Base-by-base conservation (phyloP, 2,888 invertebrate species). In the Geotrupes spiniger region DNA sequence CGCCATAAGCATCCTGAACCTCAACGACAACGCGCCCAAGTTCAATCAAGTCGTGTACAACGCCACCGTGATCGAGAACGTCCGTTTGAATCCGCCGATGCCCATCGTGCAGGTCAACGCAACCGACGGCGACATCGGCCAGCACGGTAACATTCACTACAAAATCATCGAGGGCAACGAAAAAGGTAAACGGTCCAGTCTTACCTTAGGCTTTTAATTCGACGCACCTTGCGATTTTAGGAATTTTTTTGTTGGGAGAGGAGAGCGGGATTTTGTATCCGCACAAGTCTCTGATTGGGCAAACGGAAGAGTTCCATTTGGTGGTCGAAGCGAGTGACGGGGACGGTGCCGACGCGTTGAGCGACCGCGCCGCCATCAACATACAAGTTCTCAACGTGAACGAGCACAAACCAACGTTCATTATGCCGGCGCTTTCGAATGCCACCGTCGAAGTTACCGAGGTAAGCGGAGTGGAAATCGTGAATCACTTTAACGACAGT, bases 1-100 rank as follows among this genome's bases (percentile, higher is more conserved):
- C 1, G 81, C 85, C 63, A 82, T 92, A 33, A 84, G 83, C 69
- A 78, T 94, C 6, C 66, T 81, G 16, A 94, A 95, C 69, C 82
- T 89, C n/a, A 94, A 95, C 71, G 94, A 95, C 71, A 92, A 94
- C 72, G 74, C 84, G 0, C 95, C 95, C 0, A 74, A 82, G 36
- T 95, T 96, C 71, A 82, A 81, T 0, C 85, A 87, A 58, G 81
- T 82, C 37, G 81, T 81, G 5, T 94, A 92, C 71, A 82, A 83
- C 59, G 84, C 87, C 1, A 87, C 84, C 0, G 87, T 94, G 9
- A 87, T 89, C 0, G 93, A 94, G 69, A 92, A 91, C 69, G 77
- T 89, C 0, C 82, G 87, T 8, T 71, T 89, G 11, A 83, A 85
- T 65, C 90, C 92, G 0, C 89, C 91, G 0, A 85, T 91, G 1